Evolutionary conservation across 2,797 vertebrate species (phyloP).

Genomic region (Streptopelia turtur): DNA sequence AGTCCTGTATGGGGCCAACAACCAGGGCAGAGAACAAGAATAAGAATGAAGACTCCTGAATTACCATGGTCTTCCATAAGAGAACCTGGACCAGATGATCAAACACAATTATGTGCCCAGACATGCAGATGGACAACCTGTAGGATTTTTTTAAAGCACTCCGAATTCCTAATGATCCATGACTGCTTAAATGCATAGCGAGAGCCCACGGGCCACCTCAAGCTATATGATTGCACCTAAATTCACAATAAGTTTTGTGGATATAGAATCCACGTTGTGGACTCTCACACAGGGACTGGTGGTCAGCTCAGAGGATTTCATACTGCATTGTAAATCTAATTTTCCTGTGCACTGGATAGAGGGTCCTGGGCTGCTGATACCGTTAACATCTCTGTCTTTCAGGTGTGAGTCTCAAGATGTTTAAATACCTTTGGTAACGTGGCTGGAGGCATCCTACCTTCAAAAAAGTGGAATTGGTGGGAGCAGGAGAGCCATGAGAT

Average conservation of each 20-base stretch:
- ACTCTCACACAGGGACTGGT: background rate
- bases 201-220: background rate
- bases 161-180: background rate
- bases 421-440: background rate
- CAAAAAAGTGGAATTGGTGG: background rate
- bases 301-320: background rate
- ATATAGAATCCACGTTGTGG: fast-evolving
- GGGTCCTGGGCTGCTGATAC: background rate
- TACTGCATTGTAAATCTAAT: background rate
- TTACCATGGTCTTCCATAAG: background rate
- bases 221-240: background rate
- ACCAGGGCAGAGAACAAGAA: background rate
- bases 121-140: background rate
- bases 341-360: background rate
- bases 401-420: background rate
- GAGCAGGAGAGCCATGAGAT: background rate
- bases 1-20: background rate
- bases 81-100: background rate
- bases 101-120: background rate
- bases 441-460: background rate
- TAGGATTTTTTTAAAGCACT: background rate
- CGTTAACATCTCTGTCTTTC: background rate
- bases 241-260: background rate
- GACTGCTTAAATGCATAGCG: background rate
- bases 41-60: background rate